Conservation (phyloP, 2,797 vertebrate genomes). For the Pempheris klunzingeri region DNA sequence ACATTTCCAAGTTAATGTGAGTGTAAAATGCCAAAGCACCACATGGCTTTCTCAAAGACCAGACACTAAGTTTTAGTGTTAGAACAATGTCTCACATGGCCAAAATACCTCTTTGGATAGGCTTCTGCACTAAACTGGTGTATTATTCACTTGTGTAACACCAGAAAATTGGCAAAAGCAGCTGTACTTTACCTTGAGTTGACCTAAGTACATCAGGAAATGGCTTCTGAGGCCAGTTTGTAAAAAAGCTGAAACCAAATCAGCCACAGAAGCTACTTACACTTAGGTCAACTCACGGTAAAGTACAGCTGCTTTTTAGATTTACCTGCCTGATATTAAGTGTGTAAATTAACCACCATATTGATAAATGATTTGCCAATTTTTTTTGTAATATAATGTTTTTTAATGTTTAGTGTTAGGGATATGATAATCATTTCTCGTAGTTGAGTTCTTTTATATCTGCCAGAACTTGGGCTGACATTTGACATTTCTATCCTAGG, state of each 20-base stretch:
- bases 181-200: neutral
- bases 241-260: no score
- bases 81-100: neutral
- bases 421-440: no score
- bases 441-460: neutral
- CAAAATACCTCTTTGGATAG: slow-evolving; percentile 22
- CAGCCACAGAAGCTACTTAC: no score
- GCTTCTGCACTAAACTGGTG: neutral
- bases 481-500: slow-evolving; percentile 79
- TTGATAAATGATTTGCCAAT: neutral
- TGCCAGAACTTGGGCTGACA: neutral
- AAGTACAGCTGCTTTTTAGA: neutral
- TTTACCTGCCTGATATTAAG: neutral
- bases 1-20: slow-evolving; percentile 29
- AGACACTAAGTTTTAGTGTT: slow-evolving; percentile 16
- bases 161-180: neutral
- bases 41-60: neutral
- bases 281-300: no score
- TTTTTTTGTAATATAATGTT: neutral
- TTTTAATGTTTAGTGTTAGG: no score
- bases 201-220: slow-evolving; percentile 4
- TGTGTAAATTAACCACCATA: neutral
- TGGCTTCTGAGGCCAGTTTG: neutral
- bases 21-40: slow-evolving; percentile 22
- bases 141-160: slow-evolving; percentile 16